These are phyloP conservation scores for Fulmarus glacialis DNA, from an alignment of 2,113 vertebrate genomes.

Conservation along the genomic window DNA sequence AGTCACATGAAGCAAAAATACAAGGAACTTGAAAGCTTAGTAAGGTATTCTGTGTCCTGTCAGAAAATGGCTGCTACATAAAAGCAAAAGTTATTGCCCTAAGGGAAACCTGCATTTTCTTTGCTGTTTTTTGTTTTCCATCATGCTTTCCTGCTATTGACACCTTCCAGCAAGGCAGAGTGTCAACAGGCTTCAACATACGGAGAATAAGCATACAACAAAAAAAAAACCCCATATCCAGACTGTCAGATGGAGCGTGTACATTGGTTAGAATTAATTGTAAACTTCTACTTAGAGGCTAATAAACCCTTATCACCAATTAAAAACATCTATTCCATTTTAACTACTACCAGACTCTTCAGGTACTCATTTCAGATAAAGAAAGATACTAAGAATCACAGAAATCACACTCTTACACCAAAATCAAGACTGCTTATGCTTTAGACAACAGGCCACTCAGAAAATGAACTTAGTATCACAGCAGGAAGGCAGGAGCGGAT, in stretches of 20 bases:
- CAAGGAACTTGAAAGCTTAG: conserved; percentile 22
- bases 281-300: background rate
- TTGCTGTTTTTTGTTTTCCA: background rate
- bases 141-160: background rate
- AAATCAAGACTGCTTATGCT: background rate
- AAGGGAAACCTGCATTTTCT: conserved; percentile 38
- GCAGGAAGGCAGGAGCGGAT: background rate
- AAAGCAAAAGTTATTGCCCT: conserved; percentile 29
- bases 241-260: background rate
- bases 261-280: background rate
- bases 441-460: background rate
- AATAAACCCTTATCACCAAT: background rate
- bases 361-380: background rate
- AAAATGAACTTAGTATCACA: background rate
- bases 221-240: background rate
- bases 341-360: background rate
- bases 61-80: conserved; percentile 53
- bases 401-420: background rate
- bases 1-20: background rate
- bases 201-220: background rate
- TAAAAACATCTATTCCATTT: background rate
- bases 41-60: conserved; percentile 39
- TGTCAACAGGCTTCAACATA: background rate
- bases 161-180: background rate
- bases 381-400: background rate